Base-by-base conservation (phyloP, 1,140 invertebrate genomes). In the Plodia interpunctella region DNA sequence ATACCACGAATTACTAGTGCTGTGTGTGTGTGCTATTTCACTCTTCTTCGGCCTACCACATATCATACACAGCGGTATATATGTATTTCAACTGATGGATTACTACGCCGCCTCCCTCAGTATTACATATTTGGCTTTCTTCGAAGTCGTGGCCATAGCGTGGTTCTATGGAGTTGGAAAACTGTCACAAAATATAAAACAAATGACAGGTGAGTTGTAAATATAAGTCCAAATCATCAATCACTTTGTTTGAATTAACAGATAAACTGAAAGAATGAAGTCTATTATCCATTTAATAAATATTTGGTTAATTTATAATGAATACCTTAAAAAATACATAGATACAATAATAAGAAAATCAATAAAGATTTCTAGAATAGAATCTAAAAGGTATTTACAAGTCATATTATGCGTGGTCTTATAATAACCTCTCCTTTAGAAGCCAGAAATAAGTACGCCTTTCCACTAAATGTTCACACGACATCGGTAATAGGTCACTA, bases 51-150 rank as follows among this genome's bases (percentile, higher is more conserved):
- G 97, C 8, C 87, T 98, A 60, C 96, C 96, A 0, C 95, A 97
- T 88, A 93, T 97, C 38, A 94, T 96, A 63, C 93, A 96, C 87
- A 97, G 96, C 65, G 97, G 97, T 63, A 97, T 98, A 69, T 98
- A 96, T 74, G 96, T 96, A 74, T 98, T 98, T 83, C 96, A 97
- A 92, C 86, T 98, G 30, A 95, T 98, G 77, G 97, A 98, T 80
- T 96, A 97, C 82, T 98, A 97, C 82, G 94, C 96, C 5, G 96
- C 97, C 15, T 97, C 96, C 0, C 93, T 97, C 62, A 97, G 96
- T 8, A 94, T 98, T 35, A 97, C 97, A 92, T 97, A 97, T 71
- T 90, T 98, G 35, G 96, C 96, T 32, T 97, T 98, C 80, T 97
- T 98, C 80, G 97, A 98, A 92, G 93, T 97, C 13, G 94, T 97